Base-by-base conservation (phyloP, 1,140 invertebrate species). In the Cheumatopsyche charites region DNA sequence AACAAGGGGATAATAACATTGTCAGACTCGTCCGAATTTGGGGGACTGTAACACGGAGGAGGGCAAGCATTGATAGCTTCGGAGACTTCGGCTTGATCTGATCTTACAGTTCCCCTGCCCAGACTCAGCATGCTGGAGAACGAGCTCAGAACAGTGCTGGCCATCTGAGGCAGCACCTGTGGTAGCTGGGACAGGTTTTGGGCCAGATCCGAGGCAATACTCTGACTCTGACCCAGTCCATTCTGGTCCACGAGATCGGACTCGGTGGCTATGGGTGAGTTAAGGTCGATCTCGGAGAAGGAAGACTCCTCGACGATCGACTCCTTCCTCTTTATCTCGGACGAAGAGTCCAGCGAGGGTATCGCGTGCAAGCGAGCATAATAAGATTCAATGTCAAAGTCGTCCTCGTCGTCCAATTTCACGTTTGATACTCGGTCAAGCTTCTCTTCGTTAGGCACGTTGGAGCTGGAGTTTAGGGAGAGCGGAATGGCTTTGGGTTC, bases 81-180 rank as follows among this genome's bases (percentile, higher is more conserved):
- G 29, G 26, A 29, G 43, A 6, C 17, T 21, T 1, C 17, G 23
- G 5, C 3, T 12, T 19, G 17, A 12, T 61, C 49, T 11, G 23
- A 13, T 36, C 23, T 55, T 5, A 19, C 11, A 1, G 17, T 6
- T n/a, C 3, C 21, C 11, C 58, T 70, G 36, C 47, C 68, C 67
- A 72, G 29, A 66, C 70, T 83, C 52, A 83, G 67, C 78, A 86
- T 84, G 67, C 82, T 87, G 0, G 86, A 87, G 74, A 88, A 88
- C 3, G 86, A 86, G 2, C 84, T 86, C 65, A 87, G 86, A 0
- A 88, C 87, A 23, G 84, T 86, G 29, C 84, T 87, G 0, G 87
- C 86, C 5, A 87, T 85, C 71, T 86, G 82, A 1, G 87, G 87
- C 49, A 85, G 66, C 12, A 85, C 83, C 0, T 79, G 82, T 0